A percentile compares a stretch with the other conserved stretches of the same genome.
Evolutionary conservation across 2,888 invertebrate genomes (phyloP).

Genomic region (Thera obeliscata): DNA sequence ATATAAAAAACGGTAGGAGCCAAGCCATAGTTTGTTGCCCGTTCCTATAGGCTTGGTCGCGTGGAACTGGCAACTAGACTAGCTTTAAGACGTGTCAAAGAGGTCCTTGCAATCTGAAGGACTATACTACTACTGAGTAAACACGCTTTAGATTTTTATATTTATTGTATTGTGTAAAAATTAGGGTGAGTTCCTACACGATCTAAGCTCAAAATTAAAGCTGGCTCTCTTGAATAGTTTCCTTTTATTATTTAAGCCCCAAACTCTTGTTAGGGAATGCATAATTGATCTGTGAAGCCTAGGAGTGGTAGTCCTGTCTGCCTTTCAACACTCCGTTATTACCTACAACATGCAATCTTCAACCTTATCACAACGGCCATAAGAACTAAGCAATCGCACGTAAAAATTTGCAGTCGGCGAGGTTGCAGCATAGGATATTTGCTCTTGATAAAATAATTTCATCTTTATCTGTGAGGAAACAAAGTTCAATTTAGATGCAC

Average conservation of each 20-base stretch:
- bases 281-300: conserved; percentile 64
- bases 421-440: conserved; percentile 29
- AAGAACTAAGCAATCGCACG: conserved; percentile 18
- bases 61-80: no score
- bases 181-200: not conserved
- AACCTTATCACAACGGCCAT: conserved; percentile 23
- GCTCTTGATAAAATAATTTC: conserved; percentile 33
- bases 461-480: conserved; percentile 37
- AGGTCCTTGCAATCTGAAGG: no score
- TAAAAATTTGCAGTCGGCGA: conserved; percentile 16
- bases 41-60: no score
- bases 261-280: conserved; percentile 59
- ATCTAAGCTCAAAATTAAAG: conserved; percentile 40
- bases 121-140: no score
- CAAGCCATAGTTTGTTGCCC: no score
- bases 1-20: no score
- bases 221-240: conserved; percentile 47
- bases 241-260: conserved; percentile 60
- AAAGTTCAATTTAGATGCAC: conserved; percentile 30
- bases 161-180: no score
- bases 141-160: no score
- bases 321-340: conserved; percentile 31
- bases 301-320: conserved; percentile 49
- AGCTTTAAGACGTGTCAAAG: no score
- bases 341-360: conserved; percentile 27